Conservation (phyloP, 2,113 vertebrate genomes). For the Arizona elegans region DNA sequence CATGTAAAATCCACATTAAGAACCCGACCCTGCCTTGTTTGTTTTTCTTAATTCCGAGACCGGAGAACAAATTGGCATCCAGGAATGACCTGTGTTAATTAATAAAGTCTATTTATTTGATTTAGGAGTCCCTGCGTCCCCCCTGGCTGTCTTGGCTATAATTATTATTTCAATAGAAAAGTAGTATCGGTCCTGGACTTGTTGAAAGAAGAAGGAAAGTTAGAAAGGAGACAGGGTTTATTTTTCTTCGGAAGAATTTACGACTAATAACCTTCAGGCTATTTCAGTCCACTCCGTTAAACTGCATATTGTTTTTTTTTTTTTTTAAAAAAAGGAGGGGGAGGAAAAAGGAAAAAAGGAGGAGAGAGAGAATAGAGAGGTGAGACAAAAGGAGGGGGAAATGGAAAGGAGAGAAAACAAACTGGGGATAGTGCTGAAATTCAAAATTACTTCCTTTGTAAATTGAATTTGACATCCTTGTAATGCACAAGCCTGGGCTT, state of each 20-base stretch:
- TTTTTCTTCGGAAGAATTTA: constrained; percentile 80
- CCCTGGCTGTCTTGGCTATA: constrained; percentile 62
- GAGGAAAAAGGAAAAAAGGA: not conserved
- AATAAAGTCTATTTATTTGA: constrained; percentile 82
- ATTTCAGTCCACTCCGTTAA: constrained; percentile 71
- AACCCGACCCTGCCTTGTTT: constrained; percentile 67
- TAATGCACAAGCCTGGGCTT: not conserved
- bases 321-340: not conserved
- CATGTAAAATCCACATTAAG: constrained; percentile 78
- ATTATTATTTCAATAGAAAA: constrained; percentile 75
- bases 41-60: constrained; percentile 70
- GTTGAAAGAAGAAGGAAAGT: constrained; percentile 47
- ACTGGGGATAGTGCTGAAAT: not conserved
- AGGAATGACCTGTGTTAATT: constrained; percentile 76
- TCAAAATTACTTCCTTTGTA: not conserved
- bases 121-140: constrained; percentile 59
- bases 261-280: constrained; percentile 74
- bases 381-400: too few species aligned
- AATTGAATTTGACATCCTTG: not conserved
- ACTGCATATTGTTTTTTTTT: constrained; percentile 13
- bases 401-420: not conserved
- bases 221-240: constrained; percentile 66
- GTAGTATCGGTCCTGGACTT: constrained; percentile 66
- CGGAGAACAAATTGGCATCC: constrained; percentile 61
- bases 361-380: too few species aligned